Percentiles rank a stretch among this genome's conserved stretches.
Conservation (phyloP, 2,113 vertebrate species). For the Cheilinus undulatus region DNA sequence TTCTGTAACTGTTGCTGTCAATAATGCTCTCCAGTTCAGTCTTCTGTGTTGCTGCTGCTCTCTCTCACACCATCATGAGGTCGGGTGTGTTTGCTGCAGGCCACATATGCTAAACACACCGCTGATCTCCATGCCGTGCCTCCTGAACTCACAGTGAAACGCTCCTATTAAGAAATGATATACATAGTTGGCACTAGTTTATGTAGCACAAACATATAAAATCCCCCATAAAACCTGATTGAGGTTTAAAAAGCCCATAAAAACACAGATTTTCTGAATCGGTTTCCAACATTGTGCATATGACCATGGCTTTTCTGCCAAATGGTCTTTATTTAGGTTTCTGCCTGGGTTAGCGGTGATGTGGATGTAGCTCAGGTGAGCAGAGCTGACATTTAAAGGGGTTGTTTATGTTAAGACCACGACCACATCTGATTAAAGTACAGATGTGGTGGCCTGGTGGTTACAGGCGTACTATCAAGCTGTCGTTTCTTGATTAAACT, state of each 20-base stretch:
- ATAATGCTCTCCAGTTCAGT: slow-evolving; percentile 4
- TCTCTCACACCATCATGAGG: slow-evolving; percentile 33
- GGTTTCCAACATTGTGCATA: background rate
- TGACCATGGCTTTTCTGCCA: background rate
- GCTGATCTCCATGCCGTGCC: slow-evolving; percentile 23
- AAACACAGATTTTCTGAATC: background rate
- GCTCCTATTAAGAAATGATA: slow-evolving; percentile 1
- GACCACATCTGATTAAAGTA: background rate
- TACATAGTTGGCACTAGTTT: background rate
- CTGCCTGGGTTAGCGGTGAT: background rate
- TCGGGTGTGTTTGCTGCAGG: slow-evolving; percentile 51
- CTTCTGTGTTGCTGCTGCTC: slow-evolving; percentile 34
- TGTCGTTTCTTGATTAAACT: background rate
- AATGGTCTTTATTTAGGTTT: background rate
- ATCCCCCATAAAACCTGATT: background rate
- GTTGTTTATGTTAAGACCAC: background rate
- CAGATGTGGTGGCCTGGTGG: too few relatives aligned
- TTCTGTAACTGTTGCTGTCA: slow-evolving; percentile 17
- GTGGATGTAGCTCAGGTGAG: background rate
- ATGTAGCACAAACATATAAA: background rate
- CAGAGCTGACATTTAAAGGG: background rate
- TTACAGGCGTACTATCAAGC: background rate
- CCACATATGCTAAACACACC: slow-evolving; percentile 41
- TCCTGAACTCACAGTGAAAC: slow-evolving; percentile 4
- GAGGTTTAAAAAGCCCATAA: background rate